Percentiles rank a stretch among this genome's conserved stretches.
phyloP scores from a whole-genome alignment of 2,113 vertebrate species.

The Pygathrix nemaeus region DNA sequence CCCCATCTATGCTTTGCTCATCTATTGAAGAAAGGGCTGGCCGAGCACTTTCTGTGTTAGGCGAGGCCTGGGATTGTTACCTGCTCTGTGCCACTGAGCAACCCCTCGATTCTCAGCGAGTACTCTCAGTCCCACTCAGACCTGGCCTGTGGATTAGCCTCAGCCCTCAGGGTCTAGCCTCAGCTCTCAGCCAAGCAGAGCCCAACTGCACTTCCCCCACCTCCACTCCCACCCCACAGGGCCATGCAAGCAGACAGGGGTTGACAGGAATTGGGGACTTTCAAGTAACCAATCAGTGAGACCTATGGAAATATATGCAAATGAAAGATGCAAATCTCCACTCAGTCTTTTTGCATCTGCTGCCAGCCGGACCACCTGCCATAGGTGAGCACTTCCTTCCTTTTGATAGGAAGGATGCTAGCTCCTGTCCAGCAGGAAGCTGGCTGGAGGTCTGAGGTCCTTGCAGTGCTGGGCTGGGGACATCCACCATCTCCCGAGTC shows the following conservation, averaged over 20 bases:
- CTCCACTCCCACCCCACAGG: neutral
- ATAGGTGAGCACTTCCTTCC: constrained; percentile 60
- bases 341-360: constrained; percentile 72
- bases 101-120: neutral
- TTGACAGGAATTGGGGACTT: constrained; percentile 13
- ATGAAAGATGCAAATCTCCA: constrained; percentile 68
- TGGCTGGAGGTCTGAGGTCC: neutral
- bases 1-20: neutral
- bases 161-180: neutral
- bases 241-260: neutral
- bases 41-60: neutral
- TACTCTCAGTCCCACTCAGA: too few species aligned
- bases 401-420: constrained; percentile 24
- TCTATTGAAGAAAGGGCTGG: neutral
- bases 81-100: neutral
- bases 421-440: neutral
- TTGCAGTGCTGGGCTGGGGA: neutral
- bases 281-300: constrained; percentile 57
- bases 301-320: constrained; percentile 74
- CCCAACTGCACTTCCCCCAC: neutral
- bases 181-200: neutral
- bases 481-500: rapidly evolving
- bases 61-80: neutral
- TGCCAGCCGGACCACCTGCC: constrained; percentile 51
- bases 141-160: neutral